Conservation (phyloP, 2,113 vertebrate species). For the Coptodon bakossiorum region DNA sequence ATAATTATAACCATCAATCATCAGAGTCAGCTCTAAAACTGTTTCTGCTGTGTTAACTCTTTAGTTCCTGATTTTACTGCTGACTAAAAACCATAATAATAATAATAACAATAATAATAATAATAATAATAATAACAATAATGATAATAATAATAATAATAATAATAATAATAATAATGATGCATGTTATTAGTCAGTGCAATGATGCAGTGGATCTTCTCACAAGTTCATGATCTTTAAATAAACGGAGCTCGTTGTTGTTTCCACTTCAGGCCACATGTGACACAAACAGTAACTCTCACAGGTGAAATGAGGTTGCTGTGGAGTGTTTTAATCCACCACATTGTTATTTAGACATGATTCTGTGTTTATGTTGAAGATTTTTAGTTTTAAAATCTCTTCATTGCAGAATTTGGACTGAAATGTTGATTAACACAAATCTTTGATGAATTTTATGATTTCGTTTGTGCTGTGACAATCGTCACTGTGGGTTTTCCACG, state of each 20-base stretch:
- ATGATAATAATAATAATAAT: rapidly evolving
- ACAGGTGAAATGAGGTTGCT: not conserved
- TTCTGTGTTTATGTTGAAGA: not conserved
- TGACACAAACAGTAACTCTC: not conserved
- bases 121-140: too few relatives aligned
- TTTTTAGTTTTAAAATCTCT: not conserved
- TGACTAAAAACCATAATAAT: too few relatives aligned
- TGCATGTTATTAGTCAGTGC: not conserved
- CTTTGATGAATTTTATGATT: not conserved
- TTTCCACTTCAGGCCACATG: not conserved
- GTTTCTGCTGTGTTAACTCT: too few relatives aligned
- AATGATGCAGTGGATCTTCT: not conserved
- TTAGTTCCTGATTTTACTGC: too few relatives aligned
- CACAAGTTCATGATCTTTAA: not conserved
- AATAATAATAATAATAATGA: rapidly evolving
- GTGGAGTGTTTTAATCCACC: not conserved
- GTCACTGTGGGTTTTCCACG: not conserved
- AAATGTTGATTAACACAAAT: not conserved
- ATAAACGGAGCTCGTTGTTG: not conserved
- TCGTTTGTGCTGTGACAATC: not conserved
- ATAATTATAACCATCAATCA: too few relatives aligned
- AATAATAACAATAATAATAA: too few relatives aligned
- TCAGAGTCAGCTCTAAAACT: too few relatives aligned
- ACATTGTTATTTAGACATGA: not conserved
- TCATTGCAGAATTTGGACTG: not conserved